phyloP scores from a whole-genome alignment of 2,888 invertebrate genomes.

The Xestia rhomboidea region DNA sequence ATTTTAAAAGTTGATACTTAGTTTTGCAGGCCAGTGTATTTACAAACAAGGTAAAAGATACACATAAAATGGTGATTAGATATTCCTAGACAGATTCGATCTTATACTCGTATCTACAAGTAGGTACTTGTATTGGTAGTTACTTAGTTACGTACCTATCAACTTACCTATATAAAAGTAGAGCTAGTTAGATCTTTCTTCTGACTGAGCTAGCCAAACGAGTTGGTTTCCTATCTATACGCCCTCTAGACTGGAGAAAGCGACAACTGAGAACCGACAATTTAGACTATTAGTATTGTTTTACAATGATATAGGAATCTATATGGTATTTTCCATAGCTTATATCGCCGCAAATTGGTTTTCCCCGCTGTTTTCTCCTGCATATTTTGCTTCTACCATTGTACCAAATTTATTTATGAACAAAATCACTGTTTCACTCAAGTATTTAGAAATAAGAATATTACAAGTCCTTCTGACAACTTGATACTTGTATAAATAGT shows the following conservation, averaged over 20 bases:
- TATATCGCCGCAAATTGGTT: not conserved
- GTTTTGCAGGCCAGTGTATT: too few relatives aligned
- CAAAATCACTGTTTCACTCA: not conserved
- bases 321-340: not conserved
- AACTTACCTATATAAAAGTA: conserved; percentile 13
- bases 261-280: conserved; percentile 6
- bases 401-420: not conserved
- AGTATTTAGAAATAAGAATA: not conserved
- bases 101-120: not conserved
- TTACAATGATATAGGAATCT: conserved; percentile 2
- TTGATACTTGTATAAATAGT: conserved; percentile 2
- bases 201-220: conserved; percentile 35
- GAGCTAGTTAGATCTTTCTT: conserved; percentile 41
- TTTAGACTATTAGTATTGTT: not conserved
- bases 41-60: conserved; percentile 18
- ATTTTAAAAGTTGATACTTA: too few relatives aligned
- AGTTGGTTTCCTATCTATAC: conserved; percentile 34
- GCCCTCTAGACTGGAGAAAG: conserved; percentile 39
- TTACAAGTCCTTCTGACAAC: not conserved
- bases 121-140: not conserved
- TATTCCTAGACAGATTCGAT: conserved; percentile 14
- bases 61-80: conserved; percentile 16
- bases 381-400: not conserved
- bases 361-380: not conserved
- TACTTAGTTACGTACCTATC: not conserved